These are phyloP conservation scores for Hyles vespertilio DNA, from an alignment of 1,140 invertebrate species.

Conservation along the genomic window DNA sequence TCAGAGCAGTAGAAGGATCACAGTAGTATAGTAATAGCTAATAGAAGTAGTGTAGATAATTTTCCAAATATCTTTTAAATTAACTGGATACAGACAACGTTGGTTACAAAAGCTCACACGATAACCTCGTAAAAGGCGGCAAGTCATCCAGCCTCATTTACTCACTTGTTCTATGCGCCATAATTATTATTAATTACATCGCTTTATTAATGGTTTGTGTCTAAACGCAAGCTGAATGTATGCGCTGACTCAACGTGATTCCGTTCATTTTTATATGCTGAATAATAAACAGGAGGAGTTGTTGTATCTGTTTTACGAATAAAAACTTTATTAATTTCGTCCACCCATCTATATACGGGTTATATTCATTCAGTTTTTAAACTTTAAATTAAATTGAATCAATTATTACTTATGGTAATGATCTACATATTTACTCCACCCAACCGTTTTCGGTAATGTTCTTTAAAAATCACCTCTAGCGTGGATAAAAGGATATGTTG, in stretches of 20 bases:
- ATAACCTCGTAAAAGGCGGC: background rate
- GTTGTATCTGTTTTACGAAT: background rate
- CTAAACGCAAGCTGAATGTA: constrained; percentile 4
- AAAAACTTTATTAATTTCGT: background rate
- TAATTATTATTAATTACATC: constrained; percentile 14
- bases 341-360: background rate
- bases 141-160: constrained; percentile 10
- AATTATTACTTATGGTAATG: too few species aligned
- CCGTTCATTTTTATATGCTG: constrained; percentile 9
- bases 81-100: too few species aligned
- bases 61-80: too few species aligned
- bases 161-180: constrained; percentile 7
- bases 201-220: constrained; percentile 3
- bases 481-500: too few species aligned
- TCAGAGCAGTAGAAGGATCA: too few species aligned
- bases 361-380: background rate
- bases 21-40: too few species aligned
- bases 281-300: background rate
- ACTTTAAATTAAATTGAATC: too few species aligned
- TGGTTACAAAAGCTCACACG: too few species aligned
- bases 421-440: too few species aligned
- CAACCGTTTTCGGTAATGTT: too few species aligned
- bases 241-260: constrained; percentile 4
- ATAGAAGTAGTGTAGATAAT: too few species aligned
- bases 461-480: too few species aligned